phyloP scores from a whole-genome alignment of 64 coral and sea anemone species.

The Hydrozoanthus tunicans region DNA sequence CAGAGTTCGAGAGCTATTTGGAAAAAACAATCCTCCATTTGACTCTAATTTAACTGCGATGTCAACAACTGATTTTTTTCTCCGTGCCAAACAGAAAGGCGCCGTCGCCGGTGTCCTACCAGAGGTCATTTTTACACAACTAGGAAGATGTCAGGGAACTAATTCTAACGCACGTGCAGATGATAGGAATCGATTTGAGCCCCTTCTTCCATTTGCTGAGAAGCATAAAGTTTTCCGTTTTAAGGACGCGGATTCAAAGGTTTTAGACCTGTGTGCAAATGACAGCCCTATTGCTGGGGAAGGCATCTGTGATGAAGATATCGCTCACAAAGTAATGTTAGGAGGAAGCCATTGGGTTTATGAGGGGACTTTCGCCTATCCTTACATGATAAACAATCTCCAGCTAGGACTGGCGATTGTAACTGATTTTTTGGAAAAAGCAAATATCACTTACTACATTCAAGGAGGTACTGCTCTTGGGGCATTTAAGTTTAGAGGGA shows the following conservation, averaged over 20 bases:
- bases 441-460: constrained; percentile 27
- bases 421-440: constrained; percentile 7
- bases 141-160: not conserved
- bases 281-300: constrained; percentile 61
- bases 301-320: constrained; percentile 50
- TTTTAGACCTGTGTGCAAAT: constrained; percentile 34
- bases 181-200: not conserved
- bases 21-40: not conserved
- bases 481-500: constrained; percentile 40
- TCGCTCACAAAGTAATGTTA: constrained; percentile 53
- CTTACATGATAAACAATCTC: constrained; percentile 45
- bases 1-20: constrained; percentile 9
- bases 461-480: constrained; percentile 31
- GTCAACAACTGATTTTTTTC: constrained; percentile 43
- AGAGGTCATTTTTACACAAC: constrained; percentile 30
- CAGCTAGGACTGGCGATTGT: constrained; percentile 17
- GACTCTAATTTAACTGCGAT: constrained; percentile 6
- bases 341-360: constrained; percentile 45
- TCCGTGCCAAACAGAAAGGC: constrained; percentile 26
- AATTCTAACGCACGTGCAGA: not conserved
- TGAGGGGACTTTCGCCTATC: constrained; percentile 60
- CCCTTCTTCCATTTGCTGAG: constrained; percentile 35
- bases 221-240: constrained; percentile 61
- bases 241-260: constrained; percentile 20
- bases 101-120: not conserved